Base-by-base conservation (phyloP, 2,113 vertebrate genomes). In the Neodontobutis hainanensis region DNA sequence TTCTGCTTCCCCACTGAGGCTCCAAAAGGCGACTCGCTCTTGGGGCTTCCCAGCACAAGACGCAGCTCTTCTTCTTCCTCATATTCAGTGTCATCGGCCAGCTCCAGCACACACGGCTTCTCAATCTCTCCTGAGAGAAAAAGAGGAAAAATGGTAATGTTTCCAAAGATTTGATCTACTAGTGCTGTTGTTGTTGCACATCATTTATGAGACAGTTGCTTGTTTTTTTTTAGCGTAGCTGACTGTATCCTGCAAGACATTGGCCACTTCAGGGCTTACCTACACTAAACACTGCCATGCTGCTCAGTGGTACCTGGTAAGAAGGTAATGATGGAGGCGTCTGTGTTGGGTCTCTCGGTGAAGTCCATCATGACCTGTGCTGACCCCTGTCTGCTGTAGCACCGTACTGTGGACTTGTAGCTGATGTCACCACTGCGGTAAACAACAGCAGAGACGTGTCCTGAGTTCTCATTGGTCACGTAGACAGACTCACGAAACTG, bases 321-420 rank as follows among this genome's bases (percentile, higher is more conserved):
- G 83, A 99, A 99, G 0, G 92, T 93, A 81, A 99, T 82, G 77
- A 89, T 55, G 27, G 97, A 97, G 34, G 71, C 73, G 4, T 97
- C 96, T 3, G 93, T 99, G 89, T 99, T 99, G 8, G 97, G 96
- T 61, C 96, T 94, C 68, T 99, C 97, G 32, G 90, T 92, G 9
- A 98, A 99, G 89, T 98, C 97, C 92, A 95, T 94, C 94, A 95
- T 96, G 73, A 99, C 97, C 84, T 99, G 95, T 0, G 97, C 97
- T 0, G 96, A 95, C 0, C 93, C 96, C 88, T 99, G 97, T 0
- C 96, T 92, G 15, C 94, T 97, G 67, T 98, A 99, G 73, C 97
- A 99, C 43, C 96, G 93, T 8, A 97, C 95, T 0, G 94, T 95
- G 35, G 96, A 97, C 61, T 76, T 91, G 82, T 92, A 87, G 73